Base-by-base conservation (phyloP, 2,888 invertebrate genomes). In the Chloroclysta siterata region DNA sequence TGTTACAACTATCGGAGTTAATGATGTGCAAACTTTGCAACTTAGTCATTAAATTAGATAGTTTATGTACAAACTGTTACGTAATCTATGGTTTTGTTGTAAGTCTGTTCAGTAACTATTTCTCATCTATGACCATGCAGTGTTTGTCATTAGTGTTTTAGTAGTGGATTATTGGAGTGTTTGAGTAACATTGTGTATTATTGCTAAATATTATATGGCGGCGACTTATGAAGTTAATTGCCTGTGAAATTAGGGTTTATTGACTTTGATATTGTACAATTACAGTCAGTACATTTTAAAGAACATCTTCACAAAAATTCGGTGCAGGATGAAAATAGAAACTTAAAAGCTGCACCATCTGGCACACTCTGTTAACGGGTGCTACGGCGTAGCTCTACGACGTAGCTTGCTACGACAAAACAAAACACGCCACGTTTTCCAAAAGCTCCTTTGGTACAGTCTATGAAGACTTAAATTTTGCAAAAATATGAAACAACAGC, bases 11-110 rank as follows among this genome's bases (percentile, higher is more conserved):
- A 65, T 59, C 58, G 33, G 67, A 78, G 74, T 74, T 82, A 83
- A 82, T 83, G 81, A 80, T 69, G 78, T 78, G 79, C 76, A 76
- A 83, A 83, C 77, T 80, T 81, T 72, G 75, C 73, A 78, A 79
- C 77, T 82, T 77, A 78, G 74, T 70, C 77, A 82, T 79, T 80
- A 81, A 80, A 77, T 55, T 41, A 53, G 50, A 65, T 69, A 69
- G 71, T 69, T 69, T 66, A 53, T 62, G 52, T 56, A 61, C 53
- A 56, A 48, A 56, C 64, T 60, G 11, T 6, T 47, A 29, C 6
- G 15, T n/a, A n/a, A 52, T 47, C 56, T 53, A 41, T 22, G 55
- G 44, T 29, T 60, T 60, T 36, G 55, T 28, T 22, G 41, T 57
- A 29, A 33, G 51, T 41, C 47, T 41, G 39, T 53, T 5, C 29